Evolutionary conservation across 2,888 invertebrate genomes (phyloP).

Genomic region (Troides helena): DNA sequence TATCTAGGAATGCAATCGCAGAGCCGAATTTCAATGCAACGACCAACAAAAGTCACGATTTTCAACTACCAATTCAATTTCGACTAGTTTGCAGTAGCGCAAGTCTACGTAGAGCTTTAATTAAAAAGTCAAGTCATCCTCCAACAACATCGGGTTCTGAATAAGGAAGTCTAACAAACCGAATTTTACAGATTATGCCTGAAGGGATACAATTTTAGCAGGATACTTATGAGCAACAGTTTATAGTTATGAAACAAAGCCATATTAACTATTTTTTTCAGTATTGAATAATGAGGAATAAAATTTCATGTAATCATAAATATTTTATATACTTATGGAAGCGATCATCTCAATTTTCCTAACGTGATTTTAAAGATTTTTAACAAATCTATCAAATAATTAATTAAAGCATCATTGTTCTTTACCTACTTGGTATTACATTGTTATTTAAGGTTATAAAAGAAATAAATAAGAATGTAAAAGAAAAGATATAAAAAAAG

Average conservation of each 20-base stretch:
- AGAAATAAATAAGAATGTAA: no score
- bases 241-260: no score
- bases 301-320: slow-evolving; percentile 4
- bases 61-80: slow-evolving; percentile 19
- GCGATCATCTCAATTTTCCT: not conserved
- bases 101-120: slow-evolving; percentile 14
- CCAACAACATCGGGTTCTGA: not conserved
- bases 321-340: not conserved
- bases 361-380: not conserved
- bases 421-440: no score
- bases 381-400: not conserved
- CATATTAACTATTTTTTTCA: no score
- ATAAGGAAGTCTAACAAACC: not conserved
- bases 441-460: no score
- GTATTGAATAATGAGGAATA: no score
- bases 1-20: slow-evolving; percentile 5
- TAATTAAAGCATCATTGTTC: no score
- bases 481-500: no score
- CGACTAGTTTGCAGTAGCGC: slow-evolving; percentile 8
- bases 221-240: no score
- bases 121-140: slow-evolving; percentile 17
- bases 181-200: not conserved
- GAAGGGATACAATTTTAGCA: not conserved
- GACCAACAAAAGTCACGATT: slow-evolving; percentile 17
- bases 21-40: slow-evolving; percentile 17